Evolutionary conservation across 2,113 vertebrate species (phyloP), one percentile per base, ranked within the genome.

Genomic region (Pseudorectes ferrugineus): DNA sequence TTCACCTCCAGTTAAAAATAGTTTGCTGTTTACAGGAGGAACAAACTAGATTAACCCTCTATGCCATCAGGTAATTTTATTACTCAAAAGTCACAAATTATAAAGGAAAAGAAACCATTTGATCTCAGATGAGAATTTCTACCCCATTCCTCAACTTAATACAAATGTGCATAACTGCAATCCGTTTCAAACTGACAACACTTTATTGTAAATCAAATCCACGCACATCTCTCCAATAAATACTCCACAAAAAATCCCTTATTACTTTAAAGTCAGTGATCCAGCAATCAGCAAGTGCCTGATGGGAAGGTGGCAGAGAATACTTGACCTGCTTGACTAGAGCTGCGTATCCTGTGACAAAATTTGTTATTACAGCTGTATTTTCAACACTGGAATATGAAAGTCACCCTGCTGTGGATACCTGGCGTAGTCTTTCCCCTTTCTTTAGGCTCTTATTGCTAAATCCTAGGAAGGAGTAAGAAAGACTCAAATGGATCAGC

Each of bases 1-100:
- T 85, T 73, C 71, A 73, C 42, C 63, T 72, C 14, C 81, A 35
- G 36, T 48, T 83, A 88, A 75, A 89, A 95, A 24, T 17, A 45
- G 22, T 61, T 85, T 93, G 63, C 46, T 77, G 31, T 33, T 70
- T 78, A 35, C 2, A 72, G 58, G 33, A 94, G 73, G 14, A 85
- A 29, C 25, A 82, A 91, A 79, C 42, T 49, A 54, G 35, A 82
- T 71, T 43, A 88, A 79, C n/a, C 11, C 6, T 83, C 35, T 74
- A 57, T 8, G 28, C 12, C 24, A 38, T 10, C 18, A 48, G 16
- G n/a, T 26, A 63, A 85, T 66, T 95, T 80, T 67, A 61, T 61
- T 62, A 70, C 38, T 77, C 21, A 57, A 61, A 72, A 55, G 22
- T 14, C 24, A 57, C 25, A 29, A 75, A 72, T 52, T 46, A 55